Evolutionary conservation across 1,140 invertebrate species (phyloP).

Genomic region (Solen grandis): DNA sequence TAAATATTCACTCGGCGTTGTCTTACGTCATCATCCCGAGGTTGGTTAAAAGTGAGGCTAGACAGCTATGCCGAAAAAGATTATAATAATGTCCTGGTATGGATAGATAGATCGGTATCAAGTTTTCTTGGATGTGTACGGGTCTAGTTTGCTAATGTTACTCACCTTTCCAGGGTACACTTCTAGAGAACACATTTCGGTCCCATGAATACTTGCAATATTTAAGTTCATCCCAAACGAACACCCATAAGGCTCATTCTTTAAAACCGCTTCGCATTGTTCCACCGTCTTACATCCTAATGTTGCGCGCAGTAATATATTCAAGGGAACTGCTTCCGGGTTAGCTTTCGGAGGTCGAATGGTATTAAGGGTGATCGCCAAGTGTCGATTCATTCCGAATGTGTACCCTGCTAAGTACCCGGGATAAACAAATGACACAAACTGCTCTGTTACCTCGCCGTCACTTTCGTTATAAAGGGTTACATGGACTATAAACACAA

Average conservation of each 20-base stretch:
- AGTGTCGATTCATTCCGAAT: slow-evolving; percentile 14
- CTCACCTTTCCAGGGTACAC: slow-evolving; percentile 24
- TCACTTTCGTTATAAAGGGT: neutral
- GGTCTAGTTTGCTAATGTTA: neutral
- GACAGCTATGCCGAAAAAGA: too few relatives aligned
- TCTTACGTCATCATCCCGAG: too few relatives aligned
- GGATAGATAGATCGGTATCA: too few relatives aligned
- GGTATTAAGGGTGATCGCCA: slow-evolving; percentile 23
- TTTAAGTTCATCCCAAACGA: slow-evolving; percentile 38
- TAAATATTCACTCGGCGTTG: too few relatives aligned
- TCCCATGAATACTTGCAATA: neutral
- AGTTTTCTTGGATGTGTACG: too few relatives aligned
- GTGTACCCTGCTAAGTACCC: slow-evolving; percentile 21
- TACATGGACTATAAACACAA: slow-evolving; percentile 6
- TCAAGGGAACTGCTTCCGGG: neutral
- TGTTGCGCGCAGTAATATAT: slow-evolving; percentile 18
- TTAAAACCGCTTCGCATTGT: slow-evolving; percentile 5
- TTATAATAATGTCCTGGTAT: too few relatives aligned
- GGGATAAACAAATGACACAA: slow-evolving; percentile 19
- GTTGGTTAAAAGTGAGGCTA: too few relatives aligned
- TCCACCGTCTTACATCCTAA: slow-evolving; percentile 22
- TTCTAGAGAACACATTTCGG: slow-evolving; percentile 36
- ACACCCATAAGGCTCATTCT: slow-evolving; percentile 22
- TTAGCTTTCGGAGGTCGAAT: slow-evolving; percentile 11
- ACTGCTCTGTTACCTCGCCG: neutral